A percentile compares a stretch with the other conserved stretches of the same genome.
Conservation (phyloP, 2,888 invertebrate species). For the Tipula unca region DNA sequence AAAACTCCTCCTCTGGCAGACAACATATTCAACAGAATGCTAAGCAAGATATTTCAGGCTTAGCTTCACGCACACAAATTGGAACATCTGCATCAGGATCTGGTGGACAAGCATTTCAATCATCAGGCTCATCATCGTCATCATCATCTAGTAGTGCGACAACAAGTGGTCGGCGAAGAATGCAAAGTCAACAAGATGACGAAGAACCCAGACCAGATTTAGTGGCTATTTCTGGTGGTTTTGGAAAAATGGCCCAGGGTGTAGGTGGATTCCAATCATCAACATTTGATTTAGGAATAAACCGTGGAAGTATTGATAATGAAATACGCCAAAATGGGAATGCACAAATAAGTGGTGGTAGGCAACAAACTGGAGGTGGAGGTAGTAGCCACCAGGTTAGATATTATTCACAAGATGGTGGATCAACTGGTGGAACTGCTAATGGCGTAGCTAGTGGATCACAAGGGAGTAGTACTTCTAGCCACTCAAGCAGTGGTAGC, state of each 20-base stretch:
- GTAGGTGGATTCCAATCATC: conserved; percentile 35
- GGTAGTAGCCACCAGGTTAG: background rate
- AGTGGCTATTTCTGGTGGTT: conserved; percentile 25
- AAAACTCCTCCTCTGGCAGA: background rate
- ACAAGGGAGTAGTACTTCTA: background rate
- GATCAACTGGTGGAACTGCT: background rate
- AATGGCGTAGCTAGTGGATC: background rate
- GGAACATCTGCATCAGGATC: background rate
- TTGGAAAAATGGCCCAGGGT: conserved; percentile 30
- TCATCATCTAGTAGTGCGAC: background rate
- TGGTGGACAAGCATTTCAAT: background rate
- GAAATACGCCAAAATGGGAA: conserved; percentile 30
- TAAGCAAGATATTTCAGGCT: conserved; percentile 22
- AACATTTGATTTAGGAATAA: conserved; percentile 35
- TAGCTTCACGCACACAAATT: conserved; percentile 18
- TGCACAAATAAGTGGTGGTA: conserved; percentile 25
- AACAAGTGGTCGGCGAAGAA: conserved; percentile 23
- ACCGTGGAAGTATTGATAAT: conserved; percentile 37
- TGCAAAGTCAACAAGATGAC: conserved; percentile 26
- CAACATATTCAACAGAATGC: conserved; percentile 18
- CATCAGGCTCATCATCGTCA: background rate
- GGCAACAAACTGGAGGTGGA: conserved; percentile 23
- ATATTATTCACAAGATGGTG: conserved; percentile 18
- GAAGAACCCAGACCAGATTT: conserved; percentile 24
- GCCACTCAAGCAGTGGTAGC: conserved; percentile 2